Evolutionary conservation across 2,888 invertebrate species (phyloP).

Genomic region (Nymphalis urticae): DNA sequence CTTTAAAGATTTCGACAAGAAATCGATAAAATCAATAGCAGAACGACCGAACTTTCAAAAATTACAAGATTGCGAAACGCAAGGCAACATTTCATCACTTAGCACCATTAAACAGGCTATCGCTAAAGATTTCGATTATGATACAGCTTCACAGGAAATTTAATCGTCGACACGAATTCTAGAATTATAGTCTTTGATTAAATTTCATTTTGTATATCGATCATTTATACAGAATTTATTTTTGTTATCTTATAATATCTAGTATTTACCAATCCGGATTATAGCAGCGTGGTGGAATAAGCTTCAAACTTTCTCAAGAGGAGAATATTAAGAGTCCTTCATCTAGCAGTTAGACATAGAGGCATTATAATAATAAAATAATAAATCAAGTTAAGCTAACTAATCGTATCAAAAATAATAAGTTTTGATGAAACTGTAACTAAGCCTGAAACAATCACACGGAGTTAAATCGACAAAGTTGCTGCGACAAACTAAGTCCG

Average conservation of each 20-base stretch:
- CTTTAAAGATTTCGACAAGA: background rate
- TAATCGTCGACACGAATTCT: constrained; percentile 26
- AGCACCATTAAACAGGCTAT: constrained; percentile 28
- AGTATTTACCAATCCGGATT: no score
- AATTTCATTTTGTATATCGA: constrained; percentile 23
- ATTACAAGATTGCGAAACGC: constrained; percentile 6
- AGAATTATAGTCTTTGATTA: constrained; percentile 7
- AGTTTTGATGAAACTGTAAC: constrained; percentile 8
- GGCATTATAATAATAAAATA: no score
- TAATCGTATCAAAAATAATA: background rate
- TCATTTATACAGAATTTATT: constrained; percentile 28
- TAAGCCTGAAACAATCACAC: constrained; percentile 46
- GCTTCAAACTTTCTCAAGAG: no score
- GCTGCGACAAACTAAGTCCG: constrained; percentile 58
- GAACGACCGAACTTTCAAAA: constrained; percentile 6
- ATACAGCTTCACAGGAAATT: constrained; percentile 31
- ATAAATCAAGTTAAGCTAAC: background rate
- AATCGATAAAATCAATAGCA: background rate
- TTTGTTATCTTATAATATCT: no score
- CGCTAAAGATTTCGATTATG: constrained; percentile 33
- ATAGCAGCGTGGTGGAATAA: no score
- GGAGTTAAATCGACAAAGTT: constrained; percentile 70
- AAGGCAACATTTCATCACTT: constrained; percentile 12
- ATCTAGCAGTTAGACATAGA: no score
- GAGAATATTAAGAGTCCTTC: no score